Conservation (phyloP, 2,888 invertebrate species). For the Aricia artaxerxes region DNA sequence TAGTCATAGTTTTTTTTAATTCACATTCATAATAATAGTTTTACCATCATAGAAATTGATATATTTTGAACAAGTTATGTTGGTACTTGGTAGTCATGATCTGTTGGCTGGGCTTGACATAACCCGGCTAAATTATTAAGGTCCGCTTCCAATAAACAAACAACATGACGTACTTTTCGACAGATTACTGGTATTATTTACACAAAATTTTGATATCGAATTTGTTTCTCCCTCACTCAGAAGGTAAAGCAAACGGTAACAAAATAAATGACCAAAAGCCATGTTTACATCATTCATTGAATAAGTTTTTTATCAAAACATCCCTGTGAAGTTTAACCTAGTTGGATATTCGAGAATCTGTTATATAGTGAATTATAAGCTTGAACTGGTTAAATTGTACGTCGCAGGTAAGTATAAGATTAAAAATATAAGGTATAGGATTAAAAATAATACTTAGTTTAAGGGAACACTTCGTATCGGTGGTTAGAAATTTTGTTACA, state of each 20-base stretch:
- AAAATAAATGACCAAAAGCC: slow-evolving; percentile 9
- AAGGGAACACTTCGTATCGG: not conserved
- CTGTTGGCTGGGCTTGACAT: too few species aligned
- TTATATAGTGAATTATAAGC: not conserved
- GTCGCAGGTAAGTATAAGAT: too few species aligned
- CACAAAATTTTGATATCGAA: not conserved
- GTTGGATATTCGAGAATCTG: slow-evolving; percentile 6
- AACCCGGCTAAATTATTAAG: too few species aligned
- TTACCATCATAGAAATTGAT: too few species aligned
- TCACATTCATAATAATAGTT: too few species aligned
- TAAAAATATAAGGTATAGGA: too few species aligned
- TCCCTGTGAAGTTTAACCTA: slow-evolving; percentile 8
- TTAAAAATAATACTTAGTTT: not conserved
- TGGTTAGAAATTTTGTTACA: not conserved
- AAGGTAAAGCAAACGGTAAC: not conserved
- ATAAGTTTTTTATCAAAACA: slow-evolving; percentile 17
- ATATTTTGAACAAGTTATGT: too few species aligned
- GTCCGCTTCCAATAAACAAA: too few species aligned
- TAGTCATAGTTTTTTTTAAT: too few species aligned
- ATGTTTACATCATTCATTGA: slow-evolving; percentile 28
- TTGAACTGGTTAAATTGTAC: not conserved
- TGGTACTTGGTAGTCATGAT: too few species aligned
- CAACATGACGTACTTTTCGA: not conserved
- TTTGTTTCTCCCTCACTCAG: not conserved
- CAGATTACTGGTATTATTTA: not conserved